Base-by-base conservation (phyloP, 2,888 invertebrate genomes). In the Idaea straminata region DNA sequence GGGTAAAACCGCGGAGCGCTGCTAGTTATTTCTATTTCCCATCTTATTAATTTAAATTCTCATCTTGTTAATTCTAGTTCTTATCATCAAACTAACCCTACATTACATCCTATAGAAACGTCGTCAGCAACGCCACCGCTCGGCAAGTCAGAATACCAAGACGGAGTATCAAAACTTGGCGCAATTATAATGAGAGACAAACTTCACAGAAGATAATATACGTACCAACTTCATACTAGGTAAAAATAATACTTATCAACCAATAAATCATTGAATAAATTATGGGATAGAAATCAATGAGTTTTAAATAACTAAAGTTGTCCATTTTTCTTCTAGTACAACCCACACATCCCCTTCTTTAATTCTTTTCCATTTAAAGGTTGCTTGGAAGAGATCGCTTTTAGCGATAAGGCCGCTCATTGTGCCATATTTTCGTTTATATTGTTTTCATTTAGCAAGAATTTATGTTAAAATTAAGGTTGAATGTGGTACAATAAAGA, bases 111-210 rank as follows among this genome's bases (percentile, higher is more conserved):
- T 63, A 3, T 80, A 92, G 92, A 92, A 74, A 88, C 91, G 0
- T 78, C 89, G 25, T 83, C 91, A 36, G 89, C 88, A 0, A 82
- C 83, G 1, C 88, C 93, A 4, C 92, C 94, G 1, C 79, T 92
- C 16, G 94, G 94, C 74, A 91, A 89, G 69, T 93, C 94, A 0
- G 95, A 95, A 80, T 95, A 95, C 80, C 94, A 94, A 77, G 95
- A 95, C 69, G 92, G 90, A 0, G 94, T 95, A 15, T 94, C 94
- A 0, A 94, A 94, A 76, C 87, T 95, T 2, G 95, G 95, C 3
- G 91, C 89, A 5, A 88, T 94, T 70, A 95, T 95, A 62, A 94
- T 95, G 83, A 87, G 93, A 1, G 93, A 94, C 80, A 94, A 93
- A 70, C 77, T 95, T 38, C 95, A 95, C 72, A 78, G 91, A 63